Evolutionary conservation across 2,113 vertebrate genomes (phyloP), one percentile per base, ranked within the genome.

Genomic region (Esox niger): DNA sequence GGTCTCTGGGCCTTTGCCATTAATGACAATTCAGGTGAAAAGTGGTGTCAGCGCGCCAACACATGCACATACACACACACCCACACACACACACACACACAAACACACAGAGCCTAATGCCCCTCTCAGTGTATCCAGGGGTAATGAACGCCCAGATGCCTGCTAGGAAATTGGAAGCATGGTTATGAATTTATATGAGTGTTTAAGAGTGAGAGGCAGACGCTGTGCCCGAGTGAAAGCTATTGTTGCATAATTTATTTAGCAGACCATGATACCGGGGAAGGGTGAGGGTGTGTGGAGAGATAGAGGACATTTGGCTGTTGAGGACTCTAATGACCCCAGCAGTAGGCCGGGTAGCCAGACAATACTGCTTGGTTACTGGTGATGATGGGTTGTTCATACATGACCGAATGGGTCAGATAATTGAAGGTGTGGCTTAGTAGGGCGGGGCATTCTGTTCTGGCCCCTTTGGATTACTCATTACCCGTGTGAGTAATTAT

Each of bases 161-260:
- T 60, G 57, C 80, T n/a, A 35, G 60, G 74, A 87, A 88, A 85
- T 68, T 55, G 75, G 71, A 91, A 86, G 82, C 74, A 64, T 94
- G 94, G 89, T 88, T 75, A 73, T 89, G 94, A 91, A 94, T 95
- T 94, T 92, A 93, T 92, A 94, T 93, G 85, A 89, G 88, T 83
- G 74, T 92, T 91, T 91, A 88, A 55, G 20, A 70, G 85, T 49
- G 57, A 46, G 56, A 33, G 43, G 63, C 79, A 47, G 57, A 38
- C 43, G 63, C 79, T 87, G 90, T 83, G 8, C 49, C 64, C 54
- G 69, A 71, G 59, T 66, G 76, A 86, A 84, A 76, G 78, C 77
- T 75, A 73, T 74, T 56, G 76, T 84, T 77, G 62, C 64, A 79
- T 81, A 84, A 85, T 73, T 80, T 72, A 88, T 85, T 86, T 86